Evolutionary conservation across 2,888 invertebrate species (phyloP).

Genomic region (Hydrotaea diabolus): DNA sequence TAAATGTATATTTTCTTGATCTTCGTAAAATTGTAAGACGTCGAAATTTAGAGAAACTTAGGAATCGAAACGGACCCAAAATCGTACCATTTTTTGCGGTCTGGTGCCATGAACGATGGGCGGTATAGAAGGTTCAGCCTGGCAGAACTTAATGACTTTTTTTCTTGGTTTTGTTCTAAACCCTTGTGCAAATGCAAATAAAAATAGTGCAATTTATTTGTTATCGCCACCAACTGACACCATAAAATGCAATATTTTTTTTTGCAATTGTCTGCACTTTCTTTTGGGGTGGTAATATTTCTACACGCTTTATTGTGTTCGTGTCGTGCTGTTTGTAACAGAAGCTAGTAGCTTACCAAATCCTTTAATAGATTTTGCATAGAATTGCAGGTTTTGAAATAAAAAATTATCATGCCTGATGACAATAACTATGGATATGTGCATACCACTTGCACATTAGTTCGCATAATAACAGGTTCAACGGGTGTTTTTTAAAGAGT

Average conservation of each 20-base stretch:
- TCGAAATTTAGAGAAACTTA: too few relatives aligned
- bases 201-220: conserved; percentile 71
- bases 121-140: too few relatives aligned
- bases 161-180: conserved; percentile 16
- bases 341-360: conserved; percentile 27
- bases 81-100: too few relatives aligned
- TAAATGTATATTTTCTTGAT: too few relatives aligned
- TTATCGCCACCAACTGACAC: conserved; percentile 69
- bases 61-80: too few relatives aligned
- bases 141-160: too few relatives aligned
- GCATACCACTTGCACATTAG: too few relatives aligned
- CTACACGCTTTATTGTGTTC: background rate
- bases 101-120: too few relatives aligned
- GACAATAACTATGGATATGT: background rate
- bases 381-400: conserved; percentile 40
- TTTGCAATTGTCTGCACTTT: background rate
- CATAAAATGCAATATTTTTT: conserved; percentile 68
- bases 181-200: conserved; percentile 68
- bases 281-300: background rate
- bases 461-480: too few relatives aligned
- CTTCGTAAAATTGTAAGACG: too few relatives aligned
- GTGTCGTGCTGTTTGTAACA: conserved; percentile 13
- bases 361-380: conserved; percentile 31
- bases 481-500: too few relatives aligned
- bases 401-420: conserved; percentile 44